Conservation (phyloP, 2,888 invertebrate genomes). For the Euzetes globulus region DNA sequence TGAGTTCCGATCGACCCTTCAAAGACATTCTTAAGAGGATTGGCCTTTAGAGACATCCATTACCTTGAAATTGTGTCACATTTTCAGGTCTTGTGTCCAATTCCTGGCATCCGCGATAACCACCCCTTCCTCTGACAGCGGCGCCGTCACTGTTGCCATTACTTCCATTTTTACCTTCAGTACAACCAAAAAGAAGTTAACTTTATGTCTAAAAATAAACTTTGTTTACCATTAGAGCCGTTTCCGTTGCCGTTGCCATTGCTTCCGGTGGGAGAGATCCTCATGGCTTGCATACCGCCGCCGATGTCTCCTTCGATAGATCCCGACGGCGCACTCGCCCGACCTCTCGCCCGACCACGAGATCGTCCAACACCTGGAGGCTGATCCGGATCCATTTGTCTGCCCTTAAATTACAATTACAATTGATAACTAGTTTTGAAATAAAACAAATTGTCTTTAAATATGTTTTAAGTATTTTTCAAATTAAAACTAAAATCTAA, state of each 20-base stretch:
- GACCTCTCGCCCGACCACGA: neutral
- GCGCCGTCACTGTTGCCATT: neutral
- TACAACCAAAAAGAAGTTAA: neutral
- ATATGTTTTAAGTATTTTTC: too few species aligned
- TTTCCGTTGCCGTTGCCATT: constrained; percentile 2
- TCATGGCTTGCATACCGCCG: neutral
- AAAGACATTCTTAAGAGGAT: neutral
- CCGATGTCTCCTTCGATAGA: neutral
- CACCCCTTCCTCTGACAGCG: neutral
- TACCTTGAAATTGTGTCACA: neutral
- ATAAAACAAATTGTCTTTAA: too few species aligned
- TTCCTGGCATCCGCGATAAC: neutral
- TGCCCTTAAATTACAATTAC: too few species aligned
- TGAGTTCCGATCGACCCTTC: neutral
- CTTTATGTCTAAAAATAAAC: neutral
- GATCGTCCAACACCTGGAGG: too few species aligned
- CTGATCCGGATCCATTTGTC: too few species aligned
- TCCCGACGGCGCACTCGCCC: neutral
- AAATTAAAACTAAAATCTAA: too few species aligned
- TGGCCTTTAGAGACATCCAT: too few species aligned
- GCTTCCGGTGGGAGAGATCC: neutral
- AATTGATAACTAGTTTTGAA: too few species aligned
- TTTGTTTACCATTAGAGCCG: neutral
- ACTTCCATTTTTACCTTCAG: neutral
- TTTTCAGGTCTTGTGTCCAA: neutral